These are phyloP conservation scores for Margaritifera margaritifera DNA, from an alignment of 2,888 invertebrate species.

Conservation along the genomic window DNA sequence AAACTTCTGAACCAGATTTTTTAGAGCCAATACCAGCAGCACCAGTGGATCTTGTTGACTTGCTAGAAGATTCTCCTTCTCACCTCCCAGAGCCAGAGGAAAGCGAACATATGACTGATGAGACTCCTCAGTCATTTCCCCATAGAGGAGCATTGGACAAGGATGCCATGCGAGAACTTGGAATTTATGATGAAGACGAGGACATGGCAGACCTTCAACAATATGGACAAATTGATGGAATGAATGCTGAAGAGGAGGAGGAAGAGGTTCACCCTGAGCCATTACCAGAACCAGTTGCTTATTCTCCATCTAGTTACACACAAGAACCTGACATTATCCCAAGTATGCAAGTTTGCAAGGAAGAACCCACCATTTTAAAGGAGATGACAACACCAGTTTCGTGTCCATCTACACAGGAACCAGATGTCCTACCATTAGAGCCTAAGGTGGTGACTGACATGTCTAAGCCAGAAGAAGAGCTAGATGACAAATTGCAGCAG, in stretches of 20 bases:
- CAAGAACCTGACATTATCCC: slow-evolving; percentile 54
- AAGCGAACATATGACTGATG: slow-evolving; percentile 16
- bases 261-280: slow-evolving; percentile 59
- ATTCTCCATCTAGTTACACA: slow-evolving; percentile 37
- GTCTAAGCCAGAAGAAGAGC: slow-evolving; percentile 8
- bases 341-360: slow-evolving; percentile 19
- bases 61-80: slow-evolving; percentile 15
- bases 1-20: slow-evolving; percentile 22
- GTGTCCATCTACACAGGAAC: slow-evolving; percentile 19
- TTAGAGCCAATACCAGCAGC: slow-evolving; percentile 5
- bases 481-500: too few species aligned
- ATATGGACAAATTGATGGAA: slow-evolving; percentile 25
- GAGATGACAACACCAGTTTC: slow-evolving; percentile 13
- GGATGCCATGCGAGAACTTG: slow-evolving; percentile 50
- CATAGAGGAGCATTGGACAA: slow-evolving; percentile 9
- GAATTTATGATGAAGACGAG: slow-evolving; percentile 61
- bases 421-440: slow-evolving; percentile 32
- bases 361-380: slow-evolving; percentile 17
- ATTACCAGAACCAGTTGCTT: slow-evolving; percentile 61
- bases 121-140: slow-evolving; percentile 4
- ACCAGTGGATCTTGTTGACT: slow-evolving; percentile 10
- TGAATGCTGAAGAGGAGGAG: slow-evolving; percentile 30
- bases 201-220: slow-evolving; percentile 37
- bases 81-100: slow-evolving; percentile 11
- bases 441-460: slow-evolving; percentile 21